Percentiles rank a stretch among this genome's conserved stretches.
Evolutionary conservation across 2,113 vertebrate genomes (phyloP).

Genomic region (Dendropsophus ebraccatus): DNA sequence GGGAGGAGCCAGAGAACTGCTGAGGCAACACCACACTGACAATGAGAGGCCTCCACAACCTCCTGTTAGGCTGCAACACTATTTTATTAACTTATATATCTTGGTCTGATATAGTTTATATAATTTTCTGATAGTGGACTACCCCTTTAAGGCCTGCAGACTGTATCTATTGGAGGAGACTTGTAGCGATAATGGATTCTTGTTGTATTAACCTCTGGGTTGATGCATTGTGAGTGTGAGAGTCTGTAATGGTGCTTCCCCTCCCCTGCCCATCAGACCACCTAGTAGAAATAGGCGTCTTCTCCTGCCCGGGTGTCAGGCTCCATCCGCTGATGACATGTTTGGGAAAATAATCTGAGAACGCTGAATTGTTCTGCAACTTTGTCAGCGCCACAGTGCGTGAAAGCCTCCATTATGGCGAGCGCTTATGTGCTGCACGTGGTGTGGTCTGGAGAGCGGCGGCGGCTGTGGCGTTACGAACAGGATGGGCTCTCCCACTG

Average conservation of each 20-base stretch:
- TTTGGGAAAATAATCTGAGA: constrained; percentile 1
- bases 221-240: no score
- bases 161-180: no score
- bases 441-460: background rate
- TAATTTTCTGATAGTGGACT: no score
- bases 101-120: no score
- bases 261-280: background rate
- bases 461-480: background rate
- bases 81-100: no score
- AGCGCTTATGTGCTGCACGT: background rate
- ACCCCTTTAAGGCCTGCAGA: no score
- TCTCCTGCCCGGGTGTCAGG: background rate
- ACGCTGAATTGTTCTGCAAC: background rate
- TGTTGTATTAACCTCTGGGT: no score
- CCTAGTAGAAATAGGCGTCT: background rate
- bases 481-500: background rate
- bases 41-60: no score
- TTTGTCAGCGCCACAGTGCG: background rate
- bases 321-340: background rate
- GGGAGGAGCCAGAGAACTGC: no score
- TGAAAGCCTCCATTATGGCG: constrained; percentile 12
- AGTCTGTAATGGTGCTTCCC: background rate
- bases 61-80: no score
- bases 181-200: no score
- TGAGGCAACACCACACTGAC: no score